These are phyloP conservation scores for Drosophila bunnanda DNA, from an alignment of 2,888 invertebrate genomes.

Conservation along the genomic window DNA sequence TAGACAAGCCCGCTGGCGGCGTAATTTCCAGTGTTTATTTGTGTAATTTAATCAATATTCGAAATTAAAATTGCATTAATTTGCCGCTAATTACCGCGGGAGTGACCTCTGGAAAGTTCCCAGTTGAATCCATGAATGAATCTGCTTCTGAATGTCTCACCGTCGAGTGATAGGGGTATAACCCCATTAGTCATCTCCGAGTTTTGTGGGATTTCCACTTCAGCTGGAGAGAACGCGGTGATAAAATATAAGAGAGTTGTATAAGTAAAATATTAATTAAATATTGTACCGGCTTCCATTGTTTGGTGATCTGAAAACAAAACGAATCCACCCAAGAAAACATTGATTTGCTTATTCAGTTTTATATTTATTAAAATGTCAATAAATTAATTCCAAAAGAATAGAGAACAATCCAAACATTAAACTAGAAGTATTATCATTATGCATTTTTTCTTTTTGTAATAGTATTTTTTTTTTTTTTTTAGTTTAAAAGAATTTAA, in stretches of 20 bases:
- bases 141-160: constrained; percentile 5
- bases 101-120: constrained; percentile 4
- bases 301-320: neutral
- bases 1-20: constrained; percentile 9
- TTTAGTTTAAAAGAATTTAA: constrained; percentile 70
- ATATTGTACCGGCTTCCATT: neutral
- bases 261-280: neutral
- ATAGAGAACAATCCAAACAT: constrained; percentile 77
- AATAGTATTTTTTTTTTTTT: constrained; percentile 41
- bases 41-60: constrained; percentile 16
- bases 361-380: constrained; percentile 71
- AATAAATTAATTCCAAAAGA: constrained; percentile 76
- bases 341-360: neutral
- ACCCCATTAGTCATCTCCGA: constrained; percentile 28
- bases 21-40: constrained; percentile 12
- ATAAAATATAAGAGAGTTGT: neutral
- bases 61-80: neutral
- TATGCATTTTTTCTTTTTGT: constrained; percentile 53
- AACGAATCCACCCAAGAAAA: constrained; percentile 3
- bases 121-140: constrained; percentile 9
- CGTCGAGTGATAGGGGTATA: constrained; percentile 5
- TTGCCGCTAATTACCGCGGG: neutral
- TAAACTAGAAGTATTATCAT: constrained; percentile 73
- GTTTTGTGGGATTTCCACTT: constrained; percentile 6
- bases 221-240: neutral